Base-by-base conservation (phyloP, 1,140 invertebrate genomes). In the Drosophila pandora region DNA sequence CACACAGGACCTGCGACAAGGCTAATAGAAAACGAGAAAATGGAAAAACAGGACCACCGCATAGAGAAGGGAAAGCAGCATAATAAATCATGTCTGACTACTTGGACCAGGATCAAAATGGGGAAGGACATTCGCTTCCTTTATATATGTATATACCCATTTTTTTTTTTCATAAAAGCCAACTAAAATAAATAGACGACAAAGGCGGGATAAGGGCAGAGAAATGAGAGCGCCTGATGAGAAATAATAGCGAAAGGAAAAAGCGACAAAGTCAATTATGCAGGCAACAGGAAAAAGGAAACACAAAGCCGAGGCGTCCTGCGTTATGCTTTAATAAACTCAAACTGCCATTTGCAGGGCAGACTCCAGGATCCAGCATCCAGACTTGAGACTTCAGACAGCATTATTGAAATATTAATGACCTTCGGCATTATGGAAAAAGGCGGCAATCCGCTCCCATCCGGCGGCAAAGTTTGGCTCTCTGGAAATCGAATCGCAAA, bases 251-350 rank as follows among this genome's bases (percentile, higher is more conserved):
- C 56, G 69, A 47, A 54, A 59, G 60, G 55, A 58, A 73, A 68
- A 73, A 84, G 78, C 82, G 82, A 87, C 82, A 87, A 87, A 87
- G 82, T 87, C 82, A 87, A 87, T 87, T 87, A 87, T 87, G 83
- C 82, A 87, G 76, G 76, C 68, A 72, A 56, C 74, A 43, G 56
- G 25, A 59, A 68, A 43, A 39, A 56, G 55, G 50, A 57, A 45
- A 58, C 48, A 60, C 53, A 63, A 57, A 45, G 49, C 57, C 30
- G 39, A 30, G 41, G 32, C 58, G 34, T 49, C 39, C 57, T 49
- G 57, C 49, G 60, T 47, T 63, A 50, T 79, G 71, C 76, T 76
- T 76, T 84, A 83, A 79, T 74, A 74, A 74, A 74, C 70, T 61
- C 57, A 45, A 71, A 72, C 69, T 61, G 57, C 56, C 56, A 62